Percentiles rank a stretch among this genome's conserved stretches.
phyloP scores from a whole-genome alignment of 2,888 invertebrate genomes.

The Slavum lentiscoides region DNA sequence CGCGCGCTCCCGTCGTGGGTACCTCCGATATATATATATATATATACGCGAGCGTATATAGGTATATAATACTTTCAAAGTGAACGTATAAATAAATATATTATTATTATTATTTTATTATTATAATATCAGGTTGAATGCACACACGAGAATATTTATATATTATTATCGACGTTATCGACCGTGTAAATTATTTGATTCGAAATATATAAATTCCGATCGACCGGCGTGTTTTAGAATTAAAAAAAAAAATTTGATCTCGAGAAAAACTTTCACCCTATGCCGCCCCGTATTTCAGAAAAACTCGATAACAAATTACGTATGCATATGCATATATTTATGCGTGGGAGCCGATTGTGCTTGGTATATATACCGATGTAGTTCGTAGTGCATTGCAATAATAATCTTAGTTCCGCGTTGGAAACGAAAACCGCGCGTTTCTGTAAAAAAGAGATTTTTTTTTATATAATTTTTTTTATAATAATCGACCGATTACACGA shows the following conservation, averaged over 20 bases:
- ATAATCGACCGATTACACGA: too few relatives aligned
- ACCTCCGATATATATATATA: too few relatives aligned
- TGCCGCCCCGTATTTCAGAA: conserved; percentile 1
- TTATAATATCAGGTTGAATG: neutral
- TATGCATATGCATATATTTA: too few relatives aligned
- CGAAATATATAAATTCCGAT: conserved; percentile 21
- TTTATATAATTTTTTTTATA: too few relatives aligned
- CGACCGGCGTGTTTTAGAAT: neutral
- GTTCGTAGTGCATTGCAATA: too few relatives aligned
- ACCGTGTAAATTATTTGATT: conserved; percentile 30
- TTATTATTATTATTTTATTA: too few relatives aligned
- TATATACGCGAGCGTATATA: neutral
- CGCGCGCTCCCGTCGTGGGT: too few relatives aligned
- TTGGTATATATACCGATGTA: too few relatives aligned
- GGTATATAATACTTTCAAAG: conserved; percentile 33
- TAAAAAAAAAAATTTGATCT: conserved; percentile 18
- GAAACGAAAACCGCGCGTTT: too few relatives aligned
- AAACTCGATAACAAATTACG: conserved; percentile 10
- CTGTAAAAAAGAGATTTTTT: too few relatives aligned
- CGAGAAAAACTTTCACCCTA: conserved; percentile 26
- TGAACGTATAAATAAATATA: conserved; percentile 23
- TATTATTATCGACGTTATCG: conserved; percentile 27
- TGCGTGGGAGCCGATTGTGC: conserved; percentile 4
- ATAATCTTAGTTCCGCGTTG: too few relatives aligned
- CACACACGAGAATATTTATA: neutral